These are phyloP conservation scores for Cettia cetti DNA, from an alignment of 2,113 vertebrate genomes.

Conservation along the genomic window DNA sequence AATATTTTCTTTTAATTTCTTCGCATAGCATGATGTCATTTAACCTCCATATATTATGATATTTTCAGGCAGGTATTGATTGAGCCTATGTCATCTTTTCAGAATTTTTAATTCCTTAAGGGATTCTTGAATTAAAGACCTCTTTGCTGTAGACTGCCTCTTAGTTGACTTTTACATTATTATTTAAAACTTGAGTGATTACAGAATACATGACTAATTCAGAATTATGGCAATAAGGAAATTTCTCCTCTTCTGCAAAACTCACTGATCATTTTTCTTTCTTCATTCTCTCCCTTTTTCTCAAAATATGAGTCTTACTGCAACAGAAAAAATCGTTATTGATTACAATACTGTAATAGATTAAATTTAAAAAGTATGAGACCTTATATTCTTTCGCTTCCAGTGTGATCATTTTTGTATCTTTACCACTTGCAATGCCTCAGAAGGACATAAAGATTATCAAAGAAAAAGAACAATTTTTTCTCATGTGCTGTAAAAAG, in stretches of 20 bases:
- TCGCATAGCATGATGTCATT: background rate
- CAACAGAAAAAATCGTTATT: slow-evolving; percentile 57
- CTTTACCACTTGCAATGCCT: background rate
- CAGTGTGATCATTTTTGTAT: background rate
- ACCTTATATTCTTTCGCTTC: background rate
- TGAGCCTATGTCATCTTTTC: slow-evolving; percentile 7
- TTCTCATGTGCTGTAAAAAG: background rate
- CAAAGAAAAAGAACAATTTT: background rate
- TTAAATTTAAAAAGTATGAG: background rate
- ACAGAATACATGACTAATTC: slow-evolving; percentile 58
- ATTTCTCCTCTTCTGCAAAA: slow-evolving; percentile 16
- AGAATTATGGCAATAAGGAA: slow-evolving; percentile 56
- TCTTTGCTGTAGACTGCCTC: background rate
- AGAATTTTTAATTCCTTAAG: slow-evolving; percentile 13
- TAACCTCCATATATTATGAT: background rate
- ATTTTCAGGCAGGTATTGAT: slow-evolving; percentile 54
- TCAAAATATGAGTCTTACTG: slow-evolving; percentile 38
- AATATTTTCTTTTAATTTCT: background rate
- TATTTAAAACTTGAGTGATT: slow-evolving; percentile 65
- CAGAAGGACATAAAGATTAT: background rate
- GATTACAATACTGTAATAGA: slow-evolving; percentile 53
- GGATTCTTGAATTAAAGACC: slow-evolving; percentile 37
- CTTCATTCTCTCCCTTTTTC: background rate
- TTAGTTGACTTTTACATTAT: slow-evolving; percentile 65
- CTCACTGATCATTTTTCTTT: slow-evolving; percentile 22